phyloP scores from a whole-genome alignment of 2,888 invertebrate genomes.

The Dynastes maya region DNA sequence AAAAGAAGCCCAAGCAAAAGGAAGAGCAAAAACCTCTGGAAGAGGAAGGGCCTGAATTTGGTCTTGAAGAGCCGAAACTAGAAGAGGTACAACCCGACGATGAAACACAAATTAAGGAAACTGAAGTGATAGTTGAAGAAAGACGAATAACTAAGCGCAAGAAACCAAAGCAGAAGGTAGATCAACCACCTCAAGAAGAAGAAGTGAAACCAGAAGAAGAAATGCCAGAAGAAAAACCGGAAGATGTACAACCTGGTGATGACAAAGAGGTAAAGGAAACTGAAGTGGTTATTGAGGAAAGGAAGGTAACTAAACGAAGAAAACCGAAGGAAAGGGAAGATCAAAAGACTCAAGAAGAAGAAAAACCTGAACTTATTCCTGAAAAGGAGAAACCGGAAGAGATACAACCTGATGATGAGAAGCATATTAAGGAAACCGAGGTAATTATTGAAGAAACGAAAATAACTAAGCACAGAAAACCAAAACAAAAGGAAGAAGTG shows the following conservation, averaged over 20 bases:
- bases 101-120: no score
- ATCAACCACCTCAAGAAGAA: no score
- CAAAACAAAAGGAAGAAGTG: not conserved
- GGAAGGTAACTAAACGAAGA: constrained; percentile 22
- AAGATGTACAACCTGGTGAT: no score
- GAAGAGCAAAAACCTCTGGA: no score
- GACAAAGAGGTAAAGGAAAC: constrained; percentile 59
- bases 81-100: not conserved
- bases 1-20: no score
- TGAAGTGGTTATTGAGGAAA: not conserved
- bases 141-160: constrained; percentile 67
- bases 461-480: constrained; percentile 58
- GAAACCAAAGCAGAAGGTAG: constrained; percentile 62
- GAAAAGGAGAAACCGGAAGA: no score
- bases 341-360: constrained; percentile 64
- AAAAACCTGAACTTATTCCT: constrained; percentile 51
- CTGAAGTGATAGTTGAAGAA: constrained; percentile 50
- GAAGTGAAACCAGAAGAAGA: no score
- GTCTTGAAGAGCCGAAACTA: constrained; percentile 56
- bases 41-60: no score
- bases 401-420: no score
- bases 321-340: constrained; percentile 61
- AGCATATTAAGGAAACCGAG: constrained; percentile 63
- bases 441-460: constrained; percentile 60
- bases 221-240: no score